Conservation (phyloP, 2,888 invertebrate species). For the Ypsolopha sequella region DNA sequence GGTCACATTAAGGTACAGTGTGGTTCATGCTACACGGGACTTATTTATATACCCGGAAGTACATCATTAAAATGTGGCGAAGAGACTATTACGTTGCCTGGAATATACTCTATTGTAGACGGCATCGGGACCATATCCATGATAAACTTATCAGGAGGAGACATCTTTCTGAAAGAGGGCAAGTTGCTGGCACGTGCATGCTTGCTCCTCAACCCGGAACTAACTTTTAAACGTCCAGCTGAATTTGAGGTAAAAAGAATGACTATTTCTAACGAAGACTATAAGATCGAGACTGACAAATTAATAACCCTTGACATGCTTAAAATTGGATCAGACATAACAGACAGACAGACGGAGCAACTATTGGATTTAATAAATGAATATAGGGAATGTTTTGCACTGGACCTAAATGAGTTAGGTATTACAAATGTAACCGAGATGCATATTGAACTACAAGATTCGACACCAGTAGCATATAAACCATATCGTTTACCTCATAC, state of each 20-base stretch:
- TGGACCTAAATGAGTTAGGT: background rate
- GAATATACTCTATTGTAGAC: background rate
- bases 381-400: conserved; percentile 1
- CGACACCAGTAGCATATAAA: conserved; percentile 5
- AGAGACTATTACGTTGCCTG: background rate
- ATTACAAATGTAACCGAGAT: background rate
- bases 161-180: background rate
- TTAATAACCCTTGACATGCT: background rate
- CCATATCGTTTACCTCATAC: conserved; percentile 8
- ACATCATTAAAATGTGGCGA: background rate
- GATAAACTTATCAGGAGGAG: background rate
- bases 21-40: background rate
- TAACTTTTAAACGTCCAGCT: background rate
- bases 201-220: background rate
- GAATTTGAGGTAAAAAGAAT: background rate
- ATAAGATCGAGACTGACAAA: background rate
- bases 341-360: background rate
- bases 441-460: conserved; percentile 5
- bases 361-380: background rate
- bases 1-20: background rate
- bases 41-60: background rate
- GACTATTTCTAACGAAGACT: background rate
- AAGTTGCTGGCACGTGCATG: background rate
- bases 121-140: background rate
- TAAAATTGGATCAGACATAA: background rate